phyloP scores from a whole-genome alignment of 2,888 invertebrate species.

The Rhorus exstirpatorius region DNA sequence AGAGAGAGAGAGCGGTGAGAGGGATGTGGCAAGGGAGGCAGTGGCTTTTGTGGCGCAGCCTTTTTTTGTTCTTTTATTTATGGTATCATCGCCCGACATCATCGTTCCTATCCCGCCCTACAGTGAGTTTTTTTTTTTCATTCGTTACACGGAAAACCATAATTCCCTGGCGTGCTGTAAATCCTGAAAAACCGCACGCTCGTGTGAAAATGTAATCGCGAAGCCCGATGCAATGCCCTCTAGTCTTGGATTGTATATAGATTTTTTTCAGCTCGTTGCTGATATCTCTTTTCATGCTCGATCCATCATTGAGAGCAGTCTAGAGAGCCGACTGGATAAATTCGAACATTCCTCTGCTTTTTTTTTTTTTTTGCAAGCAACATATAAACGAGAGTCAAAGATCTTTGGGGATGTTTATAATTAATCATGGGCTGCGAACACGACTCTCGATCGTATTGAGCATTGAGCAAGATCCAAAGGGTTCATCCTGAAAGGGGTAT shows the following conservation, averaged over 20 bases:
- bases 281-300: neutral
- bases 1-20: constrained; percentile 13
- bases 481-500: too few relatives aligned
- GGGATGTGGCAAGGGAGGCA: constrained; percentile 13
- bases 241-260: constrained; percentile 22
- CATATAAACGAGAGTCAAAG: too few relatives aligned
- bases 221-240: constrained; percentile 54
- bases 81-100: constrained; percentile 75
- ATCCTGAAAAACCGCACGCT: constrained; percentile 49
- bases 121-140: constrained; percentile 31
- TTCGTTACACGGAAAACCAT: constrained; percentile 57
- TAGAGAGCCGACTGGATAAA: too few relatives aligned
- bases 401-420: too few relatives aligned
- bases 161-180: constrained; percentile 71
- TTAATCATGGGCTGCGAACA: too few relatives aligned
- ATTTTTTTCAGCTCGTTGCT: constrained; percentile 15
- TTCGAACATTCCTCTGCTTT: too few relatives aligned
- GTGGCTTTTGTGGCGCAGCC: constrained; percentile 57
- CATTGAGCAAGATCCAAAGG: too few relatives aligned
- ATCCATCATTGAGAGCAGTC: neutral
- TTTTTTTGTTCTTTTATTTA: constrained; percentile 74
- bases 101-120: constrained; percentile 56
- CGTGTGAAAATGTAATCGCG: constrained; percentile 66
- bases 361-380: too few relatives aligned
- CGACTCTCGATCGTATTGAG: too few relatives aligned